These are phyloP conservation scores for Lipophrys pholis DNA, from an alignment of 2,113 vertebrate genomes.

Conservation along the genomic window DNA sequence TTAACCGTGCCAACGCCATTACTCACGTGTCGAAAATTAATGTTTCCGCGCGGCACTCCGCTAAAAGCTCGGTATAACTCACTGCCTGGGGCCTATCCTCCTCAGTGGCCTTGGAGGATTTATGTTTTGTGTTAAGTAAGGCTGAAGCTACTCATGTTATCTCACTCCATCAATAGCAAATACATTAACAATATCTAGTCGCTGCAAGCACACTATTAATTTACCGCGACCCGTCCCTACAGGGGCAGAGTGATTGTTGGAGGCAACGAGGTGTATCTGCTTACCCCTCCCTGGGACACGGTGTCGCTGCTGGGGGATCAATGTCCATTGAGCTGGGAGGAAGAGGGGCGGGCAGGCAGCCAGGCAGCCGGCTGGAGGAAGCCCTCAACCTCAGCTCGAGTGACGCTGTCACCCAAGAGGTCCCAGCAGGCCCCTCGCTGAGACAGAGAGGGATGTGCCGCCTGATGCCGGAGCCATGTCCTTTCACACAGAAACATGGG, in stretches of 20 bases:
- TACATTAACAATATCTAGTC: slow-evolving; percentile 91
- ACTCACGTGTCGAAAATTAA: slow-evolving; percentile 6
- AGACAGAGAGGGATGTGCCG: slow-evolving; percentile 72
- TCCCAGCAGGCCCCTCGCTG: slow-evolving; percentile 65
- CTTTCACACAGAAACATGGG: slow-evolving; percentile 68
- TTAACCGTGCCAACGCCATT: neutral
- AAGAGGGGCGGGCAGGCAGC: slow-evolving; percentile 71
- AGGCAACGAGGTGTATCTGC: slow-evolving; percentile 87
- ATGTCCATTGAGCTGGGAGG: slow-evolving; percentile 85
- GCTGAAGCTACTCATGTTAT: slow-evolving; percentile 90
- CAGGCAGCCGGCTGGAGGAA: slow-evolving; percentile 74
- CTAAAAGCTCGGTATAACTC: slow-evolving; percentile 56
- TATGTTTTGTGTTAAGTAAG: slow-evolving; percentile 92
- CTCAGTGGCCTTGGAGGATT: slow-evolving; percentile 84
- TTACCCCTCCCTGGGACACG: slow-evolving; percentile 86
- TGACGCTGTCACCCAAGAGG: slow-evolving; percentile 77
- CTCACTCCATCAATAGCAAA: slow-evolving; percentile 88
- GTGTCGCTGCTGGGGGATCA: slow-evolving; percentile 87
- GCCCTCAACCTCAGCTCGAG: slow-evolving; percentile 75
- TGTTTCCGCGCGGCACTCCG: neutral
- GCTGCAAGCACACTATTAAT: slow-evolving; percentile 90
- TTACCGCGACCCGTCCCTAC: slow-evolving; percentile 87
- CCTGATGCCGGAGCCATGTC: slow-evolving; percentile 72
- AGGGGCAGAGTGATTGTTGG: slow-evolving; percentile 87
- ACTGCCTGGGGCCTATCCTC: slow-evolving; percentile 47